Conservation (phyloP, 2,888 invertebrate genomes). For the Zaprionus lineosus region DNA sequence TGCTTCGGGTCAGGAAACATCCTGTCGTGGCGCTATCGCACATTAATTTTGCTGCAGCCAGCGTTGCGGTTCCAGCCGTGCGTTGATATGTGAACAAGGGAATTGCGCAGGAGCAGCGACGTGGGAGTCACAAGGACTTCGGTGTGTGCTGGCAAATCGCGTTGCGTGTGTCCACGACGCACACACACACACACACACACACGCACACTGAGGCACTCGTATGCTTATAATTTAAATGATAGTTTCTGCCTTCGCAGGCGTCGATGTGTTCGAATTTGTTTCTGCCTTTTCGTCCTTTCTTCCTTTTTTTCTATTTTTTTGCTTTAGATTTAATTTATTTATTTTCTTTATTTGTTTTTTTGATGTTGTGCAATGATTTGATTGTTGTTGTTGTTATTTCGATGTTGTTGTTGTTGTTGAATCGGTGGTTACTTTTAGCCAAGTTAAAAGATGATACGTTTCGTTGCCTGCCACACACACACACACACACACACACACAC, state of each 20-base stretch:
- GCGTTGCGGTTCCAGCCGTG: constrained; percentile 41
- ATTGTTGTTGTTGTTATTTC: constrained; percentile 32
- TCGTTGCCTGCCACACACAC: constrained; percentile 47
- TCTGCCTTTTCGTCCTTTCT: constrained; percentile 42
- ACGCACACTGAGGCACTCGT: constrained; percentile 16
- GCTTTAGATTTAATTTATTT: constrained; percentile 23
- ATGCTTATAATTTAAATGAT: constrained; percentile 65
- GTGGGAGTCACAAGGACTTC: constrained; percentile 19
- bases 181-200: constrained; percentile 1
- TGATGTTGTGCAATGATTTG: constrained; percentile 14
- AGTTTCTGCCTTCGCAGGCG: constrained; percentile 41
- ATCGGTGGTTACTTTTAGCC: constrained; percentile 69
- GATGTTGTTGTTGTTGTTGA: constrained; percentile 33
- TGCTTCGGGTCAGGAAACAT: constrained; percentile 85
- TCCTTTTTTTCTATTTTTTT: constrained; percentile 36
- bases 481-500: constrained; percentile 21
- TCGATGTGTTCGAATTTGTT: constrained; percentile 44
- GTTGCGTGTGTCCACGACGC: constrained; percentile 18
- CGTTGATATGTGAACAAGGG: constrained; percentile 28
- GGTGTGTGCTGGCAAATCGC: constrained; percentile 19
- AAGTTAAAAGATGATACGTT: constrained; percentile 69
- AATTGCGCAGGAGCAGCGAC: neutral
- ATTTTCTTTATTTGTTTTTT: constrained; percentile 16
- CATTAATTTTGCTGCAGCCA: constrained; percentile 84
- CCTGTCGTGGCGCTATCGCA: constrained; percentile 89